These are phyloP conservation scores for Lamprotornis superbus DNA, from an alignment of 2,113 vertebrate genomes.

Conservation along the genomic window DNA sequence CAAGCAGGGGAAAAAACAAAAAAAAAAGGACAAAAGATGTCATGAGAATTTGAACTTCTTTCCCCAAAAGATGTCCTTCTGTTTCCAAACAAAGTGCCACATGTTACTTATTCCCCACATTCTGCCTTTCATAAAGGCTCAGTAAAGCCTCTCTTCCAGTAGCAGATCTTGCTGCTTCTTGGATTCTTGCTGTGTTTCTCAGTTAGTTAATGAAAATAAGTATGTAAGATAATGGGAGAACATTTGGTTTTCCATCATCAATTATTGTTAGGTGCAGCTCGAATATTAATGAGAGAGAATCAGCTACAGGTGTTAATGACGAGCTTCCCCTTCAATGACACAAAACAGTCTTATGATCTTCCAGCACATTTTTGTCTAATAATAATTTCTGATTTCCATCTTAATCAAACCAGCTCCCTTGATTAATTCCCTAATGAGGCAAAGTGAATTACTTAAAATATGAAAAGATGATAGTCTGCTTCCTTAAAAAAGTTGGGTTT, in stretches of 20 bases:
- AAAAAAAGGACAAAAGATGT: background rate
- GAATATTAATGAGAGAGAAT: background rate
- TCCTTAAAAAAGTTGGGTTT: background rate
- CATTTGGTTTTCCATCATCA: background rate
- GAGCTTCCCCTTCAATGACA: background rate
- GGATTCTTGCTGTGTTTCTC: background rate
- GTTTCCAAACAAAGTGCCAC: background rate
- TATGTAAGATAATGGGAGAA: background rate
- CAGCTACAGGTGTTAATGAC: conserved; percentile 6
- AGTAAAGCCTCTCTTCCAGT: background rate
- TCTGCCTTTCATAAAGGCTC: background rate
- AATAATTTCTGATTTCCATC: conserved; percentile 39
- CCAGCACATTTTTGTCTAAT: conserved; percentile 17
- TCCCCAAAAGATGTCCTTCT: background rate
- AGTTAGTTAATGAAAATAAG: background rate
- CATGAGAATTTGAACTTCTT: background rate
- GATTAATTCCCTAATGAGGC: conserved; percentile 12
- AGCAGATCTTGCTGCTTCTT: background rate
- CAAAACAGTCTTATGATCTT: background rate
- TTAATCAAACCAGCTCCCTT: conserved; percentile 29
- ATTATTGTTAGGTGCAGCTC: background rate
- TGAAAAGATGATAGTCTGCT: background rate
- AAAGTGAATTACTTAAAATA: background rate
- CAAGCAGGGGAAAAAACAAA: background rate
- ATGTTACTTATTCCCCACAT: background rate